phyloP scores from a whole-genome alignment of 2,888 invertebrate genomes.

The Lymantria dispar region DNA sequence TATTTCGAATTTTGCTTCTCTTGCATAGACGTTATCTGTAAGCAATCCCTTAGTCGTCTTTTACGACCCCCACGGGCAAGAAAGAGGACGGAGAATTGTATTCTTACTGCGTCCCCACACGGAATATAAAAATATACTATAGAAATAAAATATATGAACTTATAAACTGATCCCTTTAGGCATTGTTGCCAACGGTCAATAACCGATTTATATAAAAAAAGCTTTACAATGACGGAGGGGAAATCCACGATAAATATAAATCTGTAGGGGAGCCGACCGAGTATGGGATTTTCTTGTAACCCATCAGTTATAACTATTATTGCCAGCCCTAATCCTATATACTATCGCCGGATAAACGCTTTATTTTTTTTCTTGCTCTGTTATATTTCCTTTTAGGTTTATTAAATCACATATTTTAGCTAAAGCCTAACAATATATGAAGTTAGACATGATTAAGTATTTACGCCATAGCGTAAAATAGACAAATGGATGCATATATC shows the following conservation, averaged over 20 bases:
- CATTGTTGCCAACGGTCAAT: not conserved
- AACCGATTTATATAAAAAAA: not conserved
- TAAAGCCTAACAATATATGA: not conserved
- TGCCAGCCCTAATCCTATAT: slow-evolving; percentile 19
- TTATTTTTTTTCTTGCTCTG: not conserved
- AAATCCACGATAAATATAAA: slow-evolving; percentile 1
- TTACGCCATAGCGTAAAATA: too few species aligned
- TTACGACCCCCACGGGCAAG: too few species aligned
- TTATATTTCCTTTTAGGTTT: not conserved
- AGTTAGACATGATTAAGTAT: not conserved
- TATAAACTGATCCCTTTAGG: too few species aligned
- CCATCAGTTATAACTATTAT: slow-evolving; percentile 16
- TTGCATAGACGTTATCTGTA: too few species aligned
- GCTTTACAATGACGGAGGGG: not conserved
- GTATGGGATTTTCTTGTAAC: slow-evolving; percentile 1
- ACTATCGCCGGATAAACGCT: slow-evolving; percentile 9
- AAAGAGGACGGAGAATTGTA: too few species aligned
- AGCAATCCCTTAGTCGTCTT: too few species aligned
- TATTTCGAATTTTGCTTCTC: too few species aligned
- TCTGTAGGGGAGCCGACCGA: not conserved
- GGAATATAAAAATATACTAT: too few species aligned
- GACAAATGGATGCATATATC: too few species aligned
- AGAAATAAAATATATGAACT: too few species aligned
- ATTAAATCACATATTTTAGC: not conserved
- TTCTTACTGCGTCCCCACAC: too few species aligned